These are phyloP conservation scores for Atherinosoma microstoma DNA, from an alignment of 2,797 vertebrate species.

Conservation along the genomic window DNA sequence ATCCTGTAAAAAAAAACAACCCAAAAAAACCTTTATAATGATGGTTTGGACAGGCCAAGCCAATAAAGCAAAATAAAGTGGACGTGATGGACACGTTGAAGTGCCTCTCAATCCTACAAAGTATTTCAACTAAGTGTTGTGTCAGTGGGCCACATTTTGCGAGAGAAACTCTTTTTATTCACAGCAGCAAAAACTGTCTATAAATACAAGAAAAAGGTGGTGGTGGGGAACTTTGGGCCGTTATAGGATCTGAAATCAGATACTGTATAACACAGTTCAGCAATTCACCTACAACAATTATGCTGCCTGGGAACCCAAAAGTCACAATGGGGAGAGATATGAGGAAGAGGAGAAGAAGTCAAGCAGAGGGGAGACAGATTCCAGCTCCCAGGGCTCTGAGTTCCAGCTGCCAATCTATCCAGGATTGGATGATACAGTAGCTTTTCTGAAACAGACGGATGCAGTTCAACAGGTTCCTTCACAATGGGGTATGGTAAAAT, in stretches of 20 bases:
- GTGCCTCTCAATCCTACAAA: conserved; percentile 68
- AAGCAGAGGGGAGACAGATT: conserved; percentile 57
- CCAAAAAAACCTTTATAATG: conserved; percentile 68
- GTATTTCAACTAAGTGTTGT: conserved; percentile 64
- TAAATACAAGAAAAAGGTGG: conserved; percentile 47
- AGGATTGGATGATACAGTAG: conserved; percentile 28
- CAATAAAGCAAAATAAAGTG: conserved; percentile 74
- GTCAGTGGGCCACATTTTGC: conserved; percentile 63
- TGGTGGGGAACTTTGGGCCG: conserved; percentile 25
- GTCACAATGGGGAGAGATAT: conserved; percentile 25
- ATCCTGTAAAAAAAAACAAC: conserved; percentile 62
- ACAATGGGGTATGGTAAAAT: conserved; percentile 27
- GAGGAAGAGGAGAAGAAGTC: conserved; percentile 62
- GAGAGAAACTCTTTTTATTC: conserved; percentile 61
- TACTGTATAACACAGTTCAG: conserved; percentile 44
- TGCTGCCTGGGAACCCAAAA: conserved; percentile 42
- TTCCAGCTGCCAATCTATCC: conserved; percentile 36
- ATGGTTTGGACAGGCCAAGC: conserved; percentile 71
- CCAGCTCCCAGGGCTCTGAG: conserved; percentile 41
- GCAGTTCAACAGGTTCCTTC: conserved; percentile 32
- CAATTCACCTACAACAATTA: conserved; percentile 57
- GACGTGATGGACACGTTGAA: conserved; percentile 58
- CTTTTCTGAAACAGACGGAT: conserved; percentile 27
- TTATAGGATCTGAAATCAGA: conserved; percentile 60
- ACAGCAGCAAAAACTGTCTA: conserved; percentile 70